Evolutionary conservation across 2,888 invertebrate species (phyloP), one percentile per base, ranked within the genome.

Genomic region (Caenorhabditis sp.): DNA sequence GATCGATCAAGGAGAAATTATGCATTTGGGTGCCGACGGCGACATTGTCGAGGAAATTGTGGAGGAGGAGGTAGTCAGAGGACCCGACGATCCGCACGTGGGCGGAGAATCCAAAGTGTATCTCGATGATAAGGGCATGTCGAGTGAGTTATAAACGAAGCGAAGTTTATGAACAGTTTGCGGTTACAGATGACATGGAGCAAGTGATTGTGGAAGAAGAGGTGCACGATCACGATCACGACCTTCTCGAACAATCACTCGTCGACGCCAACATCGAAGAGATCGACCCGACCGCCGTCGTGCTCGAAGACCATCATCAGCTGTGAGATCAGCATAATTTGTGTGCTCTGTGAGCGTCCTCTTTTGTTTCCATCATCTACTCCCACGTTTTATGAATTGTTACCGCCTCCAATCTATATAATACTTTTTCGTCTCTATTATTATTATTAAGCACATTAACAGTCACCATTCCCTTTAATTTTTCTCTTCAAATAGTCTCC

Each of bases 141-240:
- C 52, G 20, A 48, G 61, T 59, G 15, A 59, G 43, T 26, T 11
- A 30, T 30, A 5, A 15, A 43, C 15, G 15, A 32, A 9, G 20
- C 4, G 15, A 39, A 24, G 8, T 17, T 7, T 22, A 17, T 13
- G 7, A 17, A 6, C 17, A 11, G 15, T 52, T 20, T 11, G 8
- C 1, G 3, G 13, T 65, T 63, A 13, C 45, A 58, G 61, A 50
- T 17, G 65, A 7, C 8, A 41, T 61, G 39, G 74, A 74, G 26
- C 61, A 74, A 61, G 52, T 65, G 17, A 61, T 74, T 15, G 74
- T 66, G n/a, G 74, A 74, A 17, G 72, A 72, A 32, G 58, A 48
- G 43, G 63, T 72, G 9, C 41, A 63, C 61, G 72, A 72, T 37
- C 56, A 35, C 9, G 11, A 13, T 35, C 35, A n/a, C n/a, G n/a